Base-by-base conservation (phyloP, 2,113 vertebrate species). In the Tenrec ecaudatus region DNA sequence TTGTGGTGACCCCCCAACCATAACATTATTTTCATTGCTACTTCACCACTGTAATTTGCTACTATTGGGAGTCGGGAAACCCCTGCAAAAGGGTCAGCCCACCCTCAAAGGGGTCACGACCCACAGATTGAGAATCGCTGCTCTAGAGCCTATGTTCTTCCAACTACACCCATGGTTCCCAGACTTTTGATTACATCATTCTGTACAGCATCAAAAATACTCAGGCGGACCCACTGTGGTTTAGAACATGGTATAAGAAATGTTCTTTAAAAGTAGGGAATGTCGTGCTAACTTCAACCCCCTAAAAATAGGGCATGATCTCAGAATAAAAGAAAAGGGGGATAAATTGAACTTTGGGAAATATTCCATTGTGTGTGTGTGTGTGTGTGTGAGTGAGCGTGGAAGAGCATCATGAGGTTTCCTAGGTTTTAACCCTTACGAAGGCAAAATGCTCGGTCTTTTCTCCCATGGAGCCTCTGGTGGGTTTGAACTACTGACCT, bases 111-210 rank as follows among this genome's bases (percentile, higher is more conserved):
- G 40, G 40, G 40, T 40, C 3, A 7, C 40, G 7, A 40, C 40
- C 40, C 40, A 53, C 47, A 12, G 47, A 10, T 53, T 53, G 47
- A 53, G 47, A 53, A 53, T 10, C 47, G 47, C 47, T 53, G 43
- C 10, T 47, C 43, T 47, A 36, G 40, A 89, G 58, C 38, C 69
- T 68, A 33, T 16, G 33, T 64, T 58, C 82, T 93, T 93, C 85
- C 86, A 60, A 53, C 75, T 36, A 91, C 36, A 38, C 40, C 36
- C 82, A 6, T 60, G 14, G 22, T 60, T 94, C 82, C 75, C 75
- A 95, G 66, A 68, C 31, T 92, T 94, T 27, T 66, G 68, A 89
- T 95, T 77, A 86, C 84, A 79, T 85, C 94, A 94, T 47, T 53
- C 57, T 43, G 4, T 58, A 69, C 16, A 66, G 16, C 90, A 94